A percentile compares a stretch with the other conserved stretches of the same genome.
Conservation (phyloP, 2,113 vertebrate genomes). For the Pollimyrus isidori region DNA sequence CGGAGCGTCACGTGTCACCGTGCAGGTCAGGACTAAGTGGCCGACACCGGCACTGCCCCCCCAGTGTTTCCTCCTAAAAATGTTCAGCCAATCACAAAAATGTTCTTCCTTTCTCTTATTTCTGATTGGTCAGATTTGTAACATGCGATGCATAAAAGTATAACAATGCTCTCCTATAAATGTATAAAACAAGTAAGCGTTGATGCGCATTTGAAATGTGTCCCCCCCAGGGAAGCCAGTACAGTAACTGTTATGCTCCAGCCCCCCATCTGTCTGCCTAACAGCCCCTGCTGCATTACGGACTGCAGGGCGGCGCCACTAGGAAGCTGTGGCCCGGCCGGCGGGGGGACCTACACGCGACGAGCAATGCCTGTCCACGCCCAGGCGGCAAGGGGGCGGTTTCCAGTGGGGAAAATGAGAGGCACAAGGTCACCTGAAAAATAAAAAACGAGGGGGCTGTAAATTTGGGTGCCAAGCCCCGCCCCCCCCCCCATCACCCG, state of each 20-base stretch:
- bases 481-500: constrained; percentile 22
- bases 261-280: background rate
- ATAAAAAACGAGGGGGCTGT: background rate
- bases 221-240: background rate
- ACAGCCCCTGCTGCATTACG: background rate
- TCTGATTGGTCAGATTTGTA: background rate
- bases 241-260: background rate
- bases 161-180: background rate
- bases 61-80: background rate
- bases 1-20: background rate
- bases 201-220: background rate
- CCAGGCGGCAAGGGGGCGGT: background rate
- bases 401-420: constrained; percentile 22
- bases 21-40: background rate
- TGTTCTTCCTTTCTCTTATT: background rate
- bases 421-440: constrained; percentile 66
- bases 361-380: background rate
- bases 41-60: background rate
- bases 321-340: background rate
- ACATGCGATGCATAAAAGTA: background rate
- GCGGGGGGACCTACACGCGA: background rate
- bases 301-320: background rate
- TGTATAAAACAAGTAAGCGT: background rate
- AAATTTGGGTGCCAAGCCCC: background rate
- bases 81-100: background rate